phyloP scores from a whole-genome alignment of 2,797 vertebrate genomes.

The Epinephelus malabaricus region DNA sequence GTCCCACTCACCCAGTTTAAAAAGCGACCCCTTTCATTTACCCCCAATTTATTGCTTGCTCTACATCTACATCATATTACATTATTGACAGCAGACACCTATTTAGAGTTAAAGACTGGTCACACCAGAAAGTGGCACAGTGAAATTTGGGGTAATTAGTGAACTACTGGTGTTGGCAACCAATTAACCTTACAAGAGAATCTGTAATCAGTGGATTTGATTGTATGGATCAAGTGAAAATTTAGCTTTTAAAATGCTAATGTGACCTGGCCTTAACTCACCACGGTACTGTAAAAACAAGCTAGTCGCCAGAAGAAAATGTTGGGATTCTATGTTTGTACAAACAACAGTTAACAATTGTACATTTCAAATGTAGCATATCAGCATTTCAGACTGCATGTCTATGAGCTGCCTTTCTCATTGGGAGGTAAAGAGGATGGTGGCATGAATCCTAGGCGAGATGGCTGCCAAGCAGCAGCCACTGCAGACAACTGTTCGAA shows the following conservation, averaged over 20 bases:
- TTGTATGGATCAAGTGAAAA: neutral
- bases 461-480: too few species aligned
- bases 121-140: neutral
- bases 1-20: constrained; percentile 53
- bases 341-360: too few species aligned
- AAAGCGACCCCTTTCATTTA: constrained; percentile 41
- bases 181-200: too few species aligned
- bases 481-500: too few species aligned
- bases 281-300: neutral
- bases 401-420: too few species aligned
- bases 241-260: neutral
- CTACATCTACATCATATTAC: constrained; percentile 1
- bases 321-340: too few species aligned
- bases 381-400: too few species aligned
- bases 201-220: neutral
- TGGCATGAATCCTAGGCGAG: too few species aligned
- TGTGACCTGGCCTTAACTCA: neutral
- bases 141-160: neutral
- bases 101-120: neutral
- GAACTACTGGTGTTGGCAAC: neutral
- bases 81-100: neutral
- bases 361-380: too few species aligned
- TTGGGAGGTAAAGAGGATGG: too few species aligned
- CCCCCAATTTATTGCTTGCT: neutral
- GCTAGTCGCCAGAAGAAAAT: too few species aligned